Base-by-base conservation (phyloP, 1,140 invertebrate species). In the Trichogramma pretiosum region DNA sequence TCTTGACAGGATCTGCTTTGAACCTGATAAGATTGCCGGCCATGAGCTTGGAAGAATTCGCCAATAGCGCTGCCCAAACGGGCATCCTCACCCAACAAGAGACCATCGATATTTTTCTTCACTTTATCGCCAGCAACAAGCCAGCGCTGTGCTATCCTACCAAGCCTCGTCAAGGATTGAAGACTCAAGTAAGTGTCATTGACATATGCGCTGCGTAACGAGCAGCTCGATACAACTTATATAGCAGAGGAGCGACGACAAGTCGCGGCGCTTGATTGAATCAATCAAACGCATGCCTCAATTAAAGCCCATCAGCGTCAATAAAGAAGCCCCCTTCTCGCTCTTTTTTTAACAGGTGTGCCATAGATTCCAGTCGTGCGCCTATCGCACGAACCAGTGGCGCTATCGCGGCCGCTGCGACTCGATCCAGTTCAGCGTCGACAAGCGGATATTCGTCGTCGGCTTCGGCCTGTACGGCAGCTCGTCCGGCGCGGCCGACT, bases 311-410 rank as follows among this genome's bases (percentile, higher is more conserved):
- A n/a, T n/a, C n/a, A n/a, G n/a, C n/a, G n/a, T n/a, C n/a, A n/a
- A n/a, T n/a, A n/a, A n/a, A n/a, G n/a, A n/a, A n/a, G n/a, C n/a
- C n/a, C n/a, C n/a, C n/a, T n/a, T n/a, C n/a, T n/a, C n/a, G n/a
- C n/a, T n/a, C n/a, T n/a, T n/a, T n/a, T n/a, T 38, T 58, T 59
- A 46, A 19, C 67, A 87, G 84, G 84, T 91, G 11, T 94, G 92
- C 61, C 91, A 93, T 65, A 77, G 93, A 64, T 97, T 97, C 65
- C 89, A 93, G 66, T 95, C 92, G 1, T 94, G 89, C 61, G 93
- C 93, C 3, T 96, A 96, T 65, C 80, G 93, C 55, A 92, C 88
- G 60, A 97, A 96, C 65, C 93, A 97, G 60, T 94, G 91, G 90
- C 78, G 90, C 26, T 94, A 93, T 63, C 76, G 91, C 59, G 90